Base-by-base conservation (phyloP, 2,113 vertebrate species). In the Anthoscopus minutus region DNA sequence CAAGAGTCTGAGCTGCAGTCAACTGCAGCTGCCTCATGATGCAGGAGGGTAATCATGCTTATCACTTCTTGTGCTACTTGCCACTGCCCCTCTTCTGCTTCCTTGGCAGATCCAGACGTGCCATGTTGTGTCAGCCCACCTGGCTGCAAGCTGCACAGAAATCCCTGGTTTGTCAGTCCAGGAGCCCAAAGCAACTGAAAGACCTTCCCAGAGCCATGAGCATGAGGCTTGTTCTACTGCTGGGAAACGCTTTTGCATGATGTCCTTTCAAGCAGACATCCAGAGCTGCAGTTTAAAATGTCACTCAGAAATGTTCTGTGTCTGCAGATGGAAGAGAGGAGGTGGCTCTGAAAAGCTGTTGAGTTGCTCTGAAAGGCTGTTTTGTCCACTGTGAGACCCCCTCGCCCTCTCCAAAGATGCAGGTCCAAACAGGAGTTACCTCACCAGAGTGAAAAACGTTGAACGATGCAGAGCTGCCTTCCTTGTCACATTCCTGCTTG, bases 1-100 rank as follows among this genome's bases (percentile, higher is more conserved):
- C 57, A 45, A 4, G 15, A 56, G 37, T n/a, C n/a, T n/a, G 85
- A 47, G 37, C 50, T 76, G 24, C 30, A 38, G 72, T 23, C 20
- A 22, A 33, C 38, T 56, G 35, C 61, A 67, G 47, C 57, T 67
- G 85, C 61, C 65, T 79, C 78, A 37, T 17, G 48, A 16, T 30
- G n/a, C 40, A 61, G 54, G 71, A 77, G 44, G 17, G 12, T n/a
- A 7, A 74, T 6, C 0, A 0, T 10, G 37, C 83, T 77, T 25
- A 24, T 35, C 4, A 7, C 12, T 89, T 71, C 25, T 81, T 61
- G 10, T 66, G 60, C 17, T 31, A 7, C 45, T 77, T 76, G 40
- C 17, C 45, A n/a, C 58, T 56, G 21, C 57, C 64, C 69, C 22
- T 67, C 57, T 58, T 74, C 74, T 79, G 13, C 66, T 60, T 67